phyloP scores from a whole-genome alignment of 2,797 vertebrate genomes.

The Anguilla megastoma region DNA sequence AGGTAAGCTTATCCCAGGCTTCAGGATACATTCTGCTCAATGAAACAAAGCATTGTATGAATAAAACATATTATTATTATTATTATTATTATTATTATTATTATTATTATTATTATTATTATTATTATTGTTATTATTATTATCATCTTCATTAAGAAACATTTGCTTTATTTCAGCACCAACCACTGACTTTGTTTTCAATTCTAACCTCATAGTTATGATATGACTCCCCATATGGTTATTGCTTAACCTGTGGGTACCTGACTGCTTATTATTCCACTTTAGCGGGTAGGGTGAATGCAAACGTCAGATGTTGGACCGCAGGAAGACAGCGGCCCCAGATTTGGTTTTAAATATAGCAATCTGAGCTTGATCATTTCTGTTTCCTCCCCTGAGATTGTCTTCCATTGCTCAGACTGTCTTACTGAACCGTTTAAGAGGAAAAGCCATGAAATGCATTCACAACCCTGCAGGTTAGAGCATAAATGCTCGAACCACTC shows the following conservation, averaged over 20 bases:
- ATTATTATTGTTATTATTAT: not conserved
- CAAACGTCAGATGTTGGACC: not conserved
- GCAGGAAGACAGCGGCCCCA: not conserved
- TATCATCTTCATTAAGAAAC: not conserved
- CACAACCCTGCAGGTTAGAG: not conserved
- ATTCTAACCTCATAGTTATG: not conserved
- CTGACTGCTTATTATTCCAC: not conserved
- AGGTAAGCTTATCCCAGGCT: slow-evolving; percentile 65
- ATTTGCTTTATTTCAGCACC: not conserved
- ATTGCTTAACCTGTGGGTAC: not conserved
- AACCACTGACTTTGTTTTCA: not conserved
- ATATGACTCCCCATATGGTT: not conserved
- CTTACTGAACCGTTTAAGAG: not conserved
- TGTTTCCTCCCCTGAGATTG: slow-evolving; percentile 65
- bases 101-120: not conserved
- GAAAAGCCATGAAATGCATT: not conserved
- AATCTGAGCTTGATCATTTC: slow-evolving; percentile 55
- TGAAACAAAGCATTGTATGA: not conserved
- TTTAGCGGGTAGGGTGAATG: not conserved
- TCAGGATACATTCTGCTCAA: not conserved
- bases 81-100: not conserved
- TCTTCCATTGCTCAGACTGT: slow-evolving; percentile 50
- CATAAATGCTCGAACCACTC: not conserved
- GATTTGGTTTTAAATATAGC: slow-evolving; percentile 51
- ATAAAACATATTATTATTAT: not conserved